phyloP scores from a whole-genome alignment of 2,888 invertebrate species.

The Chymomyza procnemis region DNA sequence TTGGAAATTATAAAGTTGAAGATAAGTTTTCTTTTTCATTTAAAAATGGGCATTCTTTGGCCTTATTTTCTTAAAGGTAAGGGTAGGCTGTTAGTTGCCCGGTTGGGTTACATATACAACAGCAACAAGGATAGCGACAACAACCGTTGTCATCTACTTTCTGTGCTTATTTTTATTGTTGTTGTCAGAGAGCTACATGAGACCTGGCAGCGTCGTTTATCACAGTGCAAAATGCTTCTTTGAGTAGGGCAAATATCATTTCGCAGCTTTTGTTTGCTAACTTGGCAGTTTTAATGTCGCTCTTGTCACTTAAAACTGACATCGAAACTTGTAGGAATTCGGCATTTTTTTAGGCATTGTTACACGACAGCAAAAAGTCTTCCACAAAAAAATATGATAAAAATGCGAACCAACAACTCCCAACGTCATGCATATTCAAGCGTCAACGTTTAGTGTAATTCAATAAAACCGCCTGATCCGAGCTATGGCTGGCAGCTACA shows the following conservation, averaged over 20 bases:
- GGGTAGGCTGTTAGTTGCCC: conserved; percentile 9
- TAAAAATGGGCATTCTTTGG: conserved; percentile 35
- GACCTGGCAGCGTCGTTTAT: background rate
- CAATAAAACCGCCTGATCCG: background rate
- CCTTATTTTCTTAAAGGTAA: background rate
- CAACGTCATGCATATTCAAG: background rate
- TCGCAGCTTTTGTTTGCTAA: conserved; percentile 24
- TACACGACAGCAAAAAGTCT: background rate
- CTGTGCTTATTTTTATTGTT: background rate
- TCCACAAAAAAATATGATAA: background rate
- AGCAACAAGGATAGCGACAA: background rate
- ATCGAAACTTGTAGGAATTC: conserved; percentile 10
- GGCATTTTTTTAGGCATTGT: background rate
- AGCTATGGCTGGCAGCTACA: too few species aligned
- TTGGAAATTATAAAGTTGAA: conserved; percentile 72
- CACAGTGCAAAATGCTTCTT: background rate
- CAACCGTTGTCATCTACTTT: background rate
- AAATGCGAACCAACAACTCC: too few species aligned
- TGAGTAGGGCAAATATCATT: conserved; percentile 37
- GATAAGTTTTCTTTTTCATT: conserved; percentile 57
- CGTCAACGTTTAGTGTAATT: background rate
- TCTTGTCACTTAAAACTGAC: conserved; percentile 50
- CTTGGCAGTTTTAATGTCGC: conserved; percentile 26
- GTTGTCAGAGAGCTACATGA: conserved; percentile 34
- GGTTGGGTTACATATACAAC: background rate